phyloP scores from a whole-genome alignment of 2,888 invertebrate genomes.

The Girardia tigrina region DNA sequence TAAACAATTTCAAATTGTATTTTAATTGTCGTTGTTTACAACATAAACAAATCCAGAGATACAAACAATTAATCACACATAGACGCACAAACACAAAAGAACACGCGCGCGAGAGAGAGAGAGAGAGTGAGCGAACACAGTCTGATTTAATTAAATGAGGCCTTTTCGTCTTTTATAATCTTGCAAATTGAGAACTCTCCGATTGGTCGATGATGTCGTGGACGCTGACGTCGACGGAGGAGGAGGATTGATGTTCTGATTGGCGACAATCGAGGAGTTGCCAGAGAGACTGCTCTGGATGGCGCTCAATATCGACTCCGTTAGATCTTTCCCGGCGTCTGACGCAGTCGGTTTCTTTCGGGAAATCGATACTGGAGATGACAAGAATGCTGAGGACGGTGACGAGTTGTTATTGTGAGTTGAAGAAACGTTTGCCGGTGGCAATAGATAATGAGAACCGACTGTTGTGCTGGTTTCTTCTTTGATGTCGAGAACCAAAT shows the following conservation, averaged over 20 bases:
- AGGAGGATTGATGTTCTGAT: neutral
- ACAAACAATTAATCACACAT: neutral
- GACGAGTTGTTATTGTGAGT: too few species aligned
- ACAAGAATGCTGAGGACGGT: neutral
- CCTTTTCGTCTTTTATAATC: slow-evolving; percentile 50
- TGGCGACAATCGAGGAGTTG: too few species aligned
- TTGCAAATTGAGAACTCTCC: slow-evolving; percentile 48
- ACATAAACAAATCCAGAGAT: too few species aligned
- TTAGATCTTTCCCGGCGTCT: neutral
- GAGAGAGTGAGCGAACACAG: too few species aligned
- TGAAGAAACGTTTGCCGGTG: too few species aligned
- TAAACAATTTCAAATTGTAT: too few species aligned
- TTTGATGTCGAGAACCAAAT: neutral
- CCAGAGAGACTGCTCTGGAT: neutral
- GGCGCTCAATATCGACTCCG: neutral
- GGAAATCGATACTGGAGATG: too few species aligned
- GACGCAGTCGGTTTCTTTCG: too few species aligned
- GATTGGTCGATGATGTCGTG: slow-evolving; percentile 19
- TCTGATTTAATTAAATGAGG: slow-evolving; percentile 45
- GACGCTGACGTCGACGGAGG: neutral
- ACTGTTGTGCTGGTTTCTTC: too few species aligned
- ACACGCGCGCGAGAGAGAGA: too few species aligned
- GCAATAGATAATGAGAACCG: too few species aligned
- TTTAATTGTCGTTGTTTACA: neutral
- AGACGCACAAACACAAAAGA: neutral